These are phyloP conservation scores for Zalophus californianus DNA, from an alignment of 2,797 vertebrate genomes.

Conservation along the genomic window DNA sequence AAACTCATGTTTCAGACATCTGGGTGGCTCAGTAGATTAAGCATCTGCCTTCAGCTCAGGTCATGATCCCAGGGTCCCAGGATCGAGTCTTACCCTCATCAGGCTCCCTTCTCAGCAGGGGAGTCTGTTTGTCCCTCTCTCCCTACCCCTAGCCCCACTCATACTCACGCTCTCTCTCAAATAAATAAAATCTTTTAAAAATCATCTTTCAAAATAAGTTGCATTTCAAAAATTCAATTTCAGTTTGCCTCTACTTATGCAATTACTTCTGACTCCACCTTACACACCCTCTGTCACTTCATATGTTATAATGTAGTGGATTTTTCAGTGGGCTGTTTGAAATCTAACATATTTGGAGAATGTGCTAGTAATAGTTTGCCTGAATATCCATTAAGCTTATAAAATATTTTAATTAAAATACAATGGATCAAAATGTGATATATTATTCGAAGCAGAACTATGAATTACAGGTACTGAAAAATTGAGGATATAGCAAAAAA, in stretches of 20 bases:
- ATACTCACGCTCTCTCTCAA: background rate
- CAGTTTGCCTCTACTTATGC: background rate
- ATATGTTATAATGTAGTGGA: background rate
- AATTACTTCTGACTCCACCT: background rate
- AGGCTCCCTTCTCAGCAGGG: background rate
- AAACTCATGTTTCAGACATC: background rate
- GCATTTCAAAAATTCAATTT: background rate
- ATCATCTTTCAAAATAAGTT: slow-evolving; percentile 1
- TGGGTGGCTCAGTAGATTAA: background rate
- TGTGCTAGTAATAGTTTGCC: background rate
- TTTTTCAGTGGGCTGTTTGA: background rate
- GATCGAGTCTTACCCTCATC: background rate
- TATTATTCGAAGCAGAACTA: background rate
- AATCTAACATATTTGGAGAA: background rate
- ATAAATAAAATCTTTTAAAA: background rate
- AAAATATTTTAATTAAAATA: slow-evolving; percentile 22
- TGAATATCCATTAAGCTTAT: background rate
- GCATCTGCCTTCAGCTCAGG: background rate
- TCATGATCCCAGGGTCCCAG: background rate
- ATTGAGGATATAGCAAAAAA: slow-evolving; percentile 41
- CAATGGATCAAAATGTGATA: background rate
- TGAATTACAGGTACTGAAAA: background rate
- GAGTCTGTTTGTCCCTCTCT: background rate
- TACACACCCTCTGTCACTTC: background rate
- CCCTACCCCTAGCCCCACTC: accelerated